Evolutionary conservation across 2,888 invertebrate genomes (phyloP), one percentile per base, ranked within the genome.

Genomic region (Acrobasis repandana): DNA sequence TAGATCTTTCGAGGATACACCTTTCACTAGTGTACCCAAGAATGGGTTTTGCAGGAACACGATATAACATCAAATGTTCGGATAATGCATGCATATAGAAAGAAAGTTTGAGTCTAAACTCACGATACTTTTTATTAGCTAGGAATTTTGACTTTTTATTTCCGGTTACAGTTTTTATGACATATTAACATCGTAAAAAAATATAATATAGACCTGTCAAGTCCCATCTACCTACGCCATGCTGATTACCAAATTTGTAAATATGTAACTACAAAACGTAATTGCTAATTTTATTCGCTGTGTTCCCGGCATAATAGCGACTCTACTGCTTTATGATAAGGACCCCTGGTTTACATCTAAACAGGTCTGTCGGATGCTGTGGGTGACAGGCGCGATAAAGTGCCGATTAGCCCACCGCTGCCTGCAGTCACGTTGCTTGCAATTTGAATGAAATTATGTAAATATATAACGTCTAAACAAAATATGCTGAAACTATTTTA

Each of bases 351-450:
- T 65, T 65, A 58, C 62, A 63, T 71, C 67, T 68, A 70, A 68
- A 71, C 71, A 71, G 67, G 66, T 67, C 72, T 70, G 72, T 78
- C 72, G 80, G 71, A 65, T 65, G 67, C 81, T 86, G 86, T 66
- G 66, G 74, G 58, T 84, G 87, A 86, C 86, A 87, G 84, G 65
- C 67, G 73, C 82, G 86, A 85, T 85, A 79, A 79, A 84, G 86
- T 84, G 84, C 75, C 82, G 86, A 86, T 87, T 86, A 85, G 87
- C 86, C 86, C 75, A 80, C 80, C 83, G 81, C 86, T 79, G 86
- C 82, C 84, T 72, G 67, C 71, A 67, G 70, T 71, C 76, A 74
- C 73, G 72, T 69, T 67, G 65, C 64, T 61, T 65, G 64, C 62
- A 43, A 54, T 50, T 56, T 50, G 11, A 51, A 34, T 50, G 43